A percentile compares a stretch with the other conserved stretches of the same genome.
phyloP scores from a whole-genome alignment of 1,140 invertebrate genomes.

The Panulirus ornatus region DNA sequence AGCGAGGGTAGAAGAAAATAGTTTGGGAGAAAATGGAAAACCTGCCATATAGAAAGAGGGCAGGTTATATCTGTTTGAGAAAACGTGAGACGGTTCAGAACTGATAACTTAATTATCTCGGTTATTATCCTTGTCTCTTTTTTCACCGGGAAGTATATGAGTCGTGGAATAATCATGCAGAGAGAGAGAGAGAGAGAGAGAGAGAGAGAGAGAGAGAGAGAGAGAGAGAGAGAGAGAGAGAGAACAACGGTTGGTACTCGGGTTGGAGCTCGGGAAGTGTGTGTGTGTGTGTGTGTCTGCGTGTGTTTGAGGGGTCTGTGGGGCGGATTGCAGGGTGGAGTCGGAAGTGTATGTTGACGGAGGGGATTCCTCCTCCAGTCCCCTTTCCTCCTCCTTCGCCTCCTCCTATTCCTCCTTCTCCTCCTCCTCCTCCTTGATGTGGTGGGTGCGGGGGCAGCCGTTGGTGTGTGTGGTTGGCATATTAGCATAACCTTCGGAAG shows the following conservation, averaged over 20 bases:
- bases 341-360: too few species aligned
- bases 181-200: constrained; percentile 20
- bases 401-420: not conserved
- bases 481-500: too few species aligned
- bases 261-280: not conserved
- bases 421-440: not conserved
- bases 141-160: too few species aligned
- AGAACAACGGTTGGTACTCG: not conserved
- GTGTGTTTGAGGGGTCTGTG: not conserved
- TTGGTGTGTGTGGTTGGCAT: not conserved
- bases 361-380: not conserved
- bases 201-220: constrained; percentile 16
- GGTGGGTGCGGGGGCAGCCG: not conserved
- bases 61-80: too few species aligned
- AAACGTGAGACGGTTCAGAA: too few species aligned
- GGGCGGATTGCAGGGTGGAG: not conserved
- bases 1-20: too few species aligned
- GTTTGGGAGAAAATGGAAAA: too few species aligned
- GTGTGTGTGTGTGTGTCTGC: not conserved
- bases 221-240: constrained; percentile 24
- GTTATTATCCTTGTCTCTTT: too few species aligned
- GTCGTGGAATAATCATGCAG: too few species aligned
- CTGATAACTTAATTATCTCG: too few species aligned
- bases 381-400: not conserved
- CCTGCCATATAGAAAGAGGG: not conserved